Conservation (phyloP, 2,888 invertebrate species). For the Rhodophaea formosa region DNA sequence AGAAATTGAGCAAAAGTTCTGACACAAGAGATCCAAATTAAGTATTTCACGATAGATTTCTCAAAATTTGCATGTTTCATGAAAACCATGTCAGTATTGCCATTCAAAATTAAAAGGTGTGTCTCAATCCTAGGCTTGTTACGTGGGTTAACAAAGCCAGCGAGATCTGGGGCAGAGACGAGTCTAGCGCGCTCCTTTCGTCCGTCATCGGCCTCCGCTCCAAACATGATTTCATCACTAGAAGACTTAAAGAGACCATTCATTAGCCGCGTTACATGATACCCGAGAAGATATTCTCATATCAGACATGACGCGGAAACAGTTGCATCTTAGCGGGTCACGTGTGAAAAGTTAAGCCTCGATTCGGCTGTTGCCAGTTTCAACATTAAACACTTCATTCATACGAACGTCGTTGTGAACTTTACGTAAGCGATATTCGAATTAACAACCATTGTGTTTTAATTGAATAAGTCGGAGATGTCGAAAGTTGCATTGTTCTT, state of each 20-base stretch:
- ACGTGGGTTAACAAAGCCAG: conserved; percentile 15
- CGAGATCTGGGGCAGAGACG: conserved; percentile 12
- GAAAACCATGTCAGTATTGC: conserved; percentile 12
- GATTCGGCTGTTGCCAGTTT: conserved; percentile 46
- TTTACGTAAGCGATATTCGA: conserved; percentile 56
- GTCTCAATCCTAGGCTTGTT: conserved; percentile 17
- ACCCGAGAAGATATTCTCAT: conserved; percentile 31
- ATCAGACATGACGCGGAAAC: conserved; percentile 42
- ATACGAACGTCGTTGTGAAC: conserved; percentile 45
- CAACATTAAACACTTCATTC: conserved; percentile 64
- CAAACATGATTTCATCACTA: conserved; percentile 28
- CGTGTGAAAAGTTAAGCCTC: conserved; percentile 49
- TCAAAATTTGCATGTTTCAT: conserved; percentile 3
- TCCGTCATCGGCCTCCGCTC: conserved; percentile 13
- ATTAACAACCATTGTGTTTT: conserved; percentile 57
- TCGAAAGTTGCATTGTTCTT: conserved; percentile 34
- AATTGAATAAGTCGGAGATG: conserved; percentile 50
- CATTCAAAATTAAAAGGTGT: conserved; percentile 9
- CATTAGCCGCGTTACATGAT: conserved; percentile 41
- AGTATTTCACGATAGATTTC: background rate
- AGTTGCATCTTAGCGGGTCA: conserved; percentile 40
- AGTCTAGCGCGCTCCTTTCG: conserved; percentile 17
- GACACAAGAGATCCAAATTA: background rate
- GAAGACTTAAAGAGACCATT: conserved; percentile 35
- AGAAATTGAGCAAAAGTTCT: background rate